Evolutionary conservation across 2,797 vertebrate species (phyloP), one percentile per base, ranked within the genome.

Genomic region (Gambusia yucatana): DNA sequence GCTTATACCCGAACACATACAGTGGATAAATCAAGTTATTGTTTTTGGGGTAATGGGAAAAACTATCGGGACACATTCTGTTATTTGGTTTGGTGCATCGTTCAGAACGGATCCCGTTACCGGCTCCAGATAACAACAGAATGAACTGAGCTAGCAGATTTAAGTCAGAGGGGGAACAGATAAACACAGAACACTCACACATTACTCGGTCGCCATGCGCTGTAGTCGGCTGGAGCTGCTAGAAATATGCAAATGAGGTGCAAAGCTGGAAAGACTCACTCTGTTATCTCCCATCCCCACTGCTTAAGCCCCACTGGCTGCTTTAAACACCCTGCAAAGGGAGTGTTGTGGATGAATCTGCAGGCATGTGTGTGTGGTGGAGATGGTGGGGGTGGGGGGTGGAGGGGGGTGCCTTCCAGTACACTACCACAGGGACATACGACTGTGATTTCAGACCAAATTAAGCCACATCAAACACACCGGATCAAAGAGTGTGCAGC

Each of bases 381-480:
- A 28, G 52, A 52, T 57, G 76, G 77, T 57, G 33, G 77, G 72
- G 77, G 81, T 57, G 76, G 77, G 50, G 33, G 77, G 72, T 77
- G 81, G 69, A n/a, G 83, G 74, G 85, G 83, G 74, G 85, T 55
- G 77, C 75, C 41, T 82, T 84, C 79, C 17, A 67, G 86, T 90
- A 86, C 90, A 78, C 86, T 89, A 88, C 91, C 91, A 72, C 72
- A 72, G 93, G 93, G 92, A 91, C 93, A 93, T 91, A 79, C 69
- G 76, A 83, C 89, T 93, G 87, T 89, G 92, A 94, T 94, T 94
- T 93, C 91, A 91, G 89, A 91, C 85, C 83, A 93, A 95, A 95
- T 94, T 90, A 94, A 89, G 86, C 84, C 87, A 94, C 93, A 93
- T 96, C 94, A 95, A 94, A 94, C 91, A 82, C 77, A 74, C 83